Percentiles rank a stretch among this genome's conserved stretches.
Conservation (phyloP, 2,888 invertebrate species). For the Coleophora flavipennella region DNA sequence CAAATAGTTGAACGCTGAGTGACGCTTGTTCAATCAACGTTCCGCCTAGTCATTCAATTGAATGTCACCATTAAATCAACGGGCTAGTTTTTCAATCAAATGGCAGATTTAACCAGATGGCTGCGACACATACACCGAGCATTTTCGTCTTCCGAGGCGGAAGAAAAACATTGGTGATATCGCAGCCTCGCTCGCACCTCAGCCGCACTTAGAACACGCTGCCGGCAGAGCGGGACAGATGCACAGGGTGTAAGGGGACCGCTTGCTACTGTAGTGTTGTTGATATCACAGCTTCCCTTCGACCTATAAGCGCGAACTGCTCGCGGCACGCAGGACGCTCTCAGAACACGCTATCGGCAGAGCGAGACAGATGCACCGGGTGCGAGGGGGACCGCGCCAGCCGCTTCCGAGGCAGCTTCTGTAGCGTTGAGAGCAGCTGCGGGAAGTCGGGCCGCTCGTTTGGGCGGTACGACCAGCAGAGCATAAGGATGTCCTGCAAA, state of each 20-base stretch:
- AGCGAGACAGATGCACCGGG: conserved; percentile 96
- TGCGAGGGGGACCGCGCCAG: conserved; percentile 98
- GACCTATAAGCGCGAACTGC: too few species aligned
- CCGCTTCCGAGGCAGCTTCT: conserved; percentile 94
- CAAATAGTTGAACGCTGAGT: too few species aligned
- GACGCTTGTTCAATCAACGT: too few species aligned
- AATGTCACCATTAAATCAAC: too few species aligned
- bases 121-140: too few species aligned
- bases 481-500: conserved; percentile 95
- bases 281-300: conserved; percentile 84
- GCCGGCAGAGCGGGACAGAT: conserved; percentile 96
- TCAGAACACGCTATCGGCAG: conserved; percentile 95
- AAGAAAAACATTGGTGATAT: background rate
- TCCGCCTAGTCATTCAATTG: too few species aligned
- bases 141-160: too few species aligned
- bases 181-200: conserved; percentile 14
- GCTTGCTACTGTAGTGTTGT: conserved; percentile 92
- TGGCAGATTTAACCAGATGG: too few species aligned
- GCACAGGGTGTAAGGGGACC: conserved; percentile 98
- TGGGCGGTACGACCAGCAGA: conserved; percentile 94
- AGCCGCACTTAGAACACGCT: conserved; percentile 82
- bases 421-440: conserved; percentile 85
- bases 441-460: conserved; percentile 93
- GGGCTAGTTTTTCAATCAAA: too few species aligned
- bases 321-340: too few species aligned